phyloP scores from a whole-genome alignment of 2,888 invertebrate genomes.

The Aporophyla lueneburgensis region DNA sequence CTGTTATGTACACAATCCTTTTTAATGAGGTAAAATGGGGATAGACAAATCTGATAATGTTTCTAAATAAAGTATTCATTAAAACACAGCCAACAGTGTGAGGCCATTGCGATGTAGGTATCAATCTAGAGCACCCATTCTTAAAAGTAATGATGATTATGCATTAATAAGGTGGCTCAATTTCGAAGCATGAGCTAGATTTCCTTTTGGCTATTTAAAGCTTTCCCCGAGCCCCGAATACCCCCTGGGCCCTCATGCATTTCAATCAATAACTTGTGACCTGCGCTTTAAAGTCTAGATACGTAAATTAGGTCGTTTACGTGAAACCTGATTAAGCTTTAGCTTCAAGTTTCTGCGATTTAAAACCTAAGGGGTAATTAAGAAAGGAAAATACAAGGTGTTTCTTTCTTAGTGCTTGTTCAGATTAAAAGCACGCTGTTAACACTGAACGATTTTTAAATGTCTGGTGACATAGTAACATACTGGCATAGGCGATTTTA shows the following conservation, averaged over 20 bases:
- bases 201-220: not conserved
- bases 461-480: no score
- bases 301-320: not conserved
- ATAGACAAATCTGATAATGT: not conserved
- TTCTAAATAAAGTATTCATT: not conserved
- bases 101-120: not conserved
- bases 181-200: no score
- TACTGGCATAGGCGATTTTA: no score
- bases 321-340: not conserved
- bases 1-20: not conserved
- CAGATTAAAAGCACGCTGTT: no score
- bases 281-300: slow-evolving; percentile 22
- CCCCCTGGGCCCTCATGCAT: not conserved
- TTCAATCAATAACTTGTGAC: slow-evolving; percentile 34
- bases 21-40: not conserved
- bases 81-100: not conserved
- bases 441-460: no score
- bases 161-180: not conserved
- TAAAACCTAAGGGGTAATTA: not conserved
- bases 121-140: not conserved
- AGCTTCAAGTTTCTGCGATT: not conserved
- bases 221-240: no score
- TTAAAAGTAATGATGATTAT: not conserved
- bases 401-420: no score
- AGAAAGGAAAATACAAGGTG: no score